These are phyloP conservation scores for Anoplolepis gracilipes DNA, from an alignment of 1,140 invertebrate species.

Conservation along the genomic window DNA sequence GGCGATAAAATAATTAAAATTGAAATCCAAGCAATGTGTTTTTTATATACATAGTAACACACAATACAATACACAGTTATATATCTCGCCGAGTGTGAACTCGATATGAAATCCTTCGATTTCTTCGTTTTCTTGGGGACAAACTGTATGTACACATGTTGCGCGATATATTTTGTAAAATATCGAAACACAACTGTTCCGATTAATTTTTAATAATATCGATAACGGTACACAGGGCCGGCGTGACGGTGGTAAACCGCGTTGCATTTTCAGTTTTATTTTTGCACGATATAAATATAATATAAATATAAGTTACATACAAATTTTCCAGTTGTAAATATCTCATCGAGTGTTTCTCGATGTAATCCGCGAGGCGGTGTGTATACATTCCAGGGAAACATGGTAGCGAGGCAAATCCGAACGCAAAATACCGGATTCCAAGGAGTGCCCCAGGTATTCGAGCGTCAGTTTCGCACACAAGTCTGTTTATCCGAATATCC, in stretches of 20 bases:
- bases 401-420: slow-evolving; percentile 14
- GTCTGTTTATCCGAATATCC: neutral
- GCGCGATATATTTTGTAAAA: slow-evolving; percentile 8
- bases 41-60: neutral
- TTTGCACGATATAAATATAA: slow-evolving; percentile 19
- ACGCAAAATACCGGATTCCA: slow-evolving; percentile 26
- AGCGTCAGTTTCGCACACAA: slow-evolving; percentile 14
- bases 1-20: slow-evolving; percentile 10
- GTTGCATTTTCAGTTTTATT: neutral
- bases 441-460: slow-evolving; percentile 30
- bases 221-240: neutral
- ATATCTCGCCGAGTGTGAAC: neutral
- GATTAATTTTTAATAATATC: slow-evolving; percentile 55
- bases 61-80: too few species aligned
- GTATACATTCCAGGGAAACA: slow-evolving; percentile 29
- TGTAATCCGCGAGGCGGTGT: too few species aligned
- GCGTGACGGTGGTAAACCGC: neutral
- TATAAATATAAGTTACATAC: neutral
- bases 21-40: neutral
- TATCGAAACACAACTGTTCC: slow-evolving; percentile 28
- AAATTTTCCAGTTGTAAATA: neutral
- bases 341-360: slow-evolving; percentile 16
- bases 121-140: neutral
- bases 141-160: neutral
- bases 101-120: neutral